Conservation (phyloP, 2,113 vertebrate genomes). For the Coreoperca whiteheadi region DNA sequence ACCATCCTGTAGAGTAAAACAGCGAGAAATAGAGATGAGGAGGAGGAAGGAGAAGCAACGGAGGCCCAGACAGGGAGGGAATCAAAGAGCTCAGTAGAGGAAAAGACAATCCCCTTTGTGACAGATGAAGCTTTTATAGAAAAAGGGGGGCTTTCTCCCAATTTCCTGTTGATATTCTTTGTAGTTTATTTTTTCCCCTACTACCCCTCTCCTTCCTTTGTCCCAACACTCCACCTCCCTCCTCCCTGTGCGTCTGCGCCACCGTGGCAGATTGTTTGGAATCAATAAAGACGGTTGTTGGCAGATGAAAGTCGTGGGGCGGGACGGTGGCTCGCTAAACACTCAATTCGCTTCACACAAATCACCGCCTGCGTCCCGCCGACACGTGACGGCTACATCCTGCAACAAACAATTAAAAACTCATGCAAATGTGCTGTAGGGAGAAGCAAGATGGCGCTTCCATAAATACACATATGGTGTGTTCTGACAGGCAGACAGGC, state of each 20-base stretch:
- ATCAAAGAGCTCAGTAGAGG: slow-evolving; percentile 64
- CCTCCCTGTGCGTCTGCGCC: slow-evolving; percentile 28
- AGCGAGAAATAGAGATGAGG: slow-evolving; percentile 35
- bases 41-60: slow-evolving; percentile 41
- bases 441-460: slow-evolving; percentile 22
- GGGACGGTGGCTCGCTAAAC: slow-evolving; percentile 68
- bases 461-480: slow-evolving; percentile 63
- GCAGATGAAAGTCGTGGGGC: slow-evolving; percentile 72
- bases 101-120: slow-evolving; percentile 59
- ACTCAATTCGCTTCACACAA: slow-evolving; percentile 73
- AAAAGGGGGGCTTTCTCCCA: slow-evolving; percentile 47
- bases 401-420: slow-evolving; percentile 70
- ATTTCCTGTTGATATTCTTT: slow-evolving; percentile 74
- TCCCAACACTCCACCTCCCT: slow-evolving; percentile 21
- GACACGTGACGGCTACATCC: slow-evolving; percentile 60
- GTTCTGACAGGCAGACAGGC: slow-evolving; percentile 48
- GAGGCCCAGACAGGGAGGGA: slow-evolving; percentile 58
- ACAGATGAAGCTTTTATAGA: slow-evolving; percentile 66
- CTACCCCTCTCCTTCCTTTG: slow-evolving; percentile 16
- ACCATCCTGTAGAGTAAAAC: slow-evolving; percentile 61
- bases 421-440: slow-evolving; percentile 59
- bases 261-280: slow-evolving; percentile 67
- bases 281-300: slow-evolving; percentile 79
- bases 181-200: slow-evolving; percentile 51
- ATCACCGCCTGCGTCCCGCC: slow-evolving; percentile 55